Conservation (phyloP, 1,140 invertebrate genomes). For the Temnothorax longispinosus region DNA sequence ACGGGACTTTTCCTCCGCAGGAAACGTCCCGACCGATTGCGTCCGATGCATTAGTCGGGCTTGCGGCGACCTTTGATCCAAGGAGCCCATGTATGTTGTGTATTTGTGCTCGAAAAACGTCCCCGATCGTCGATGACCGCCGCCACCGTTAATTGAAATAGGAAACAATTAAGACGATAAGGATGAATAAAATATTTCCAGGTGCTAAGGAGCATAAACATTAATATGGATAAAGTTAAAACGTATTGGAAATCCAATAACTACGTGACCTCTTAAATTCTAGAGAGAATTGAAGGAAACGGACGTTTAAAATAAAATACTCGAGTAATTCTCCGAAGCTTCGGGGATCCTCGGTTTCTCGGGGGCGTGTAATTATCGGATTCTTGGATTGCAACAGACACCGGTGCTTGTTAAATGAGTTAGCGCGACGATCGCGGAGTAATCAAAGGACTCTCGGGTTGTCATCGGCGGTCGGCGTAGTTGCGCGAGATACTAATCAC, state of each 20-base stretch:
- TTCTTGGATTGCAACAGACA: constrained; percentile 20
- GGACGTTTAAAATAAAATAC: neutral
- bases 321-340: neutral
- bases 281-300: no score
- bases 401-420: neutral
- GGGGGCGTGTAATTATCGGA: constrained; percentile 7
- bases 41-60: neutral
- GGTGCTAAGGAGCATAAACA: no score
- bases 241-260: neutral
- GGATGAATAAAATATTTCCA: neutral
- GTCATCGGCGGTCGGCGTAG: constrained; percentile 56
- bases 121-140: constrained; percentile 33
- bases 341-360: neutral
- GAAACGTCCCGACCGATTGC: constrained; percentile 25
- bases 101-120: constrained; percentile 55
- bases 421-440: neutral
- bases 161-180: neutral
- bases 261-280: neutral
- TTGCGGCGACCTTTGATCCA: constrained; percentile 62
- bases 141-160: neutral
- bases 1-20: constrained; percentile 21
- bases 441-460: neutral
- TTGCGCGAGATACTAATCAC: constrained; percentile 71
- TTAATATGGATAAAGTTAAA: neutral
- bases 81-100: constrained; percentile 65